phyloP scores from a whole-genome alignment of 2,113 vertebrate genomes.

The Agelaius tricolor region DNA sequence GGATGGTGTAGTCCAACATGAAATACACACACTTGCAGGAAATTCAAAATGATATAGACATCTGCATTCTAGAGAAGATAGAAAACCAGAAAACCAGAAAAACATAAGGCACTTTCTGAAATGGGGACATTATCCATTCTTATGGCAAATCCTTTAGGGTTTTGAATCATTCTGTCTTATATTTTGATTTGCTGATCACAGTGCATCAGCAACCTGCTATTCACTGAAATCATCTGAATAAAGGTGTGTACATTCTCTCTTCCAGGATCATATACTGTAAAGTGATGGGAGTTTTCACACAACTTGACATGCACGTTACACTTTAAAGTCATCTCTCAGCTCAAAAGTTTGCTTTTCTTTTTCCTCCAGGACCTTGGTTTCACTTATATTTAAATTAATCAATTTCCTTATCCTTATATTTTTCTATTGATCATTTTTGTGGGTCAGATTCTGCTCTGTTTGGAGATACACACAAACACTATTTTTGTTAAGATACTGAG shows the following conservation, averaged over 20 bases:
- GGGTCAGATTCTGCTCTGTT: not conserved
- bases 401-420: not conserved
- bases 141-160: not conserved
- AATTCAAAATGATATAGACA: not conserved
- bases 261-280: not conserved
- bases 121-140: not conserved
- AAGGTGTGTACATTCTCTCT: not conserved
- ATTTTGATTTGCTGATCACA: not conserved
- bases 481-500: not conserved
- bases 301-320: not conserved
- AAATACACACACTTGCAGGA: not conserved
- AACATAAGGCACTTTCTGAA: not conserved
- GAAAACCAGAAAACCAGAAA: not conserved
- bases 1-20: not conserved
- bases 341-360: not conserved
- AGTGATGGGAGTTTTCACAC: not conserved
- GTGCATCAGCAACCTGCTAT: not conserved
- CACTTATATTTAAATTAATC: not conserved
- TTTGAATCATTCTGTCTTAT: not conserved
- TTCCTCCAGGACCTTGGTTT: not conserved
- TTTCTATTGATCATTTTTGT: not conserved
- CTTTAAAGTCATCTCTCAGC: not conserved
- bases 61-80: not conserved
- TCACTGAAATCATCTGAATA: not conserved
- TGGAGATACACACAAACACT: not conserved